A percentile compares a stretch with the other conserved stretches of the same genome.
These are phyloP conservation scores for Charanyca ferruginea DNA, from an alignment of 2,888 invertebrate genomes.

Conservation along the genomic window DNA sequence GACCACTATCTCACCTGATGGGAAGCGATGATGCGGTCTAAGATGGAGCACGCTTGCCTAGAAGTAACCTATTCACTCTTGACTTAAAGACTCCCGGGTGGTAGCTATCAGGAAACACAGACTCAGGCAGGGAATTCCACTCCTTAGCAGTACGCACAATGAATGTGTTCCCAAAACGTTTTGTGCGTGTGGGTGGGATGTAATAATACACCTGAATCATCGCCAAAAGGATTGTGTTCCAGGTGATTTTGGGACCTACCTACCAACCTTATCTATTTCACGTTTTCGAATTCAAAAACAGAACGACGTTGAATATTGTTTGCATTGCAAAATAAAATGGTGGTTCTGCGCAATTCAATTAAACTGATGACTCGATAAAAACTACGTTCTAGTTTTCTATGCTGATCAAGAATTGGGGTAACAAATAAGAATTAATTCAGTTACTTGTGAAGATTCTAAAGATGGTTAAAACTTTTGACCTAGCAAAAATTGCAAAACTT, in stretches of 20 bases:
- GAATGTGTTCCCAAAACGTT: too few species aligned
- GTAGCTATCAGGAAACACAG: too few species aligned
- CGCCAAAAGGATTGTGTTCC: neutral
- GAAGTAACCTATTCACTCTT: too few species aligned
- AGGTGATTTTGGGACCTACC: too few species aligned
- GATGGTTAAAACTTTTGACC: constrained; percentile 11
- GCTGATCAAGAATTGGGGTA: constrained; percentile 18
- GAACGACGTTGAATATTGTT: neutral
- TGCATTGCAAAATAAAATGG: constrained; percentile 27
- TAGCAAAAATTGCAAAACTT: constrained; percentile 39
- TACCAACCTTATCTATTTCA: constrained; percentile 1
- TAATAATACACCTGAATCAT: neutral
- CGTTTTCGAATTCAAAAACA: neutral
- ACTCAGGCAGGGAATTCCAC: too few species aligned
- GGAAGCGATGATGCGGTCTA: too few species aligned
- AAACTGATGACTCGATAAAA: constrained; percentile 18
- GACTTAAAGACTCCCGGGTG: too few species aligned
- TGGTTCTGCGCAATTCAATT: constrained; percentile 23
- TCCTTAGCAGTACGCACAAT: too few species aligned
- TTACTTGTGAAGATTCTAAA: neutral
- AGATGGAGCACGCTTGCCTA: too few species aligned
- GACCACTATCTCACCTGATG: too few species aligned
- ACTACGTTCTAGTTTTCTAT: constrained; percentile 8
- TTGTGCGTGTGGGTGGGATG: too few species aligned
- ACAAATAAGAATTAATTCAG: neutral